Percentiles rank a stretch among this genome's conserved stretches.
Conservation (phyloP, 2,113 vertebrate genomes). For the Stegastes partitus region DNA sequence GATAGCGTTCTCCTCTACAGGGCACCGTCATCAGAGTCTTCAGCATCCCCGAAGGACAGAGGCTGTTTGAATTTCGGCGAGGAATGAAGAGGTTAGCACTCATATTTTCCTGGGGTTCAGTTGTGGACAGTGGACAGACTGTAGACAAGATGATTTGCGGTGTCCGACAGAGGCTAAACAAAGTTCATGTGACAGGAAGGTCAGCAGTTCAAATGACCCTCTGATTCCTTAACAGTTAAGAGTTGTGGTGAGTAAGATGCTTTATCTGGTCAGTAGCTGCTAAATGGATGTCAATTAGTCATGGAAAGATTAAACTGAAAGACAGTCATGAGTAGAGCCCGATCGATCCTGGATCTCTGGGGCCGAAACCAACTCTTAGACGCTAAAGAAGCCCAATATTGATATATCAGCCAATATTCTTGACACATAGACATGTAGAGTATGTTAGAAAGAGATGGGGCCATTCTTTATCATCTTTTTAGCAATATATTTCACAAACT, state of each 20-base stretch:
- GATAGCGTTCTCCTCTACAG: conserved; percentile 74
- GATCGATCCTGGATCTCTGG: no score
- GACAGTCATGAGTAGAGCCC: no score
- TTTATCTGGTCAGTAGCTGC: conserved; percentile 5
- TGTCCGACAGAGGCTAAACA: conserved; percentile 2
- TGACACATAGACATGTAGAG: no score
- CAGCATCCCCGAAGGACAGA: conserved; percentile 92
- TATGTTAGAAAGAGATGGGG: no score
- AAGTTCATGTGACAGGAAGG: conserved; percentile 6
- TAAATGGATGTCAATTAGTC: background rate
- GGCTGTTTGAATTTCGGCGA: conserved; percentile 93
- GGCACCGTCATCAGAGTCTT: conserved; percentile 97
- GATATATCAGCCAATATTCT: no score
- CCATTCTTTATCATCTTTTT: no score
- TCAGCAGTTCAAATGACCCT: conserved; percentile 8
- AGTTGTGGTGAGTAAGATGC: conserved; percentile 21
- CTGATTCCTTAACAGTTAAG: conserved; percentile 10
- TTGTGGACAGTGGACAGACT: background rate
- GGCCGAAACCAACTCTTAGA: no score
- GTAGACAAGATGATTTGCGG: background rate
- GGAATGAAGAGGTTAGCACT: conserved; percentile 93
- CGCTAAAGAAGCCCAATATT: no score
- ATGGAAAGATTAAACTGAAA: conserved; percentile 8
- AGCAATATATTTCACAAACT: no score
- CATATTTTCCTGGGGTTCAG: background rate